These are phyloP conservation scores for Iselma pallidipennis DNA, from an alignment of 2,888 invertebrate genomes.

Conservation along the genomic window DNA sequence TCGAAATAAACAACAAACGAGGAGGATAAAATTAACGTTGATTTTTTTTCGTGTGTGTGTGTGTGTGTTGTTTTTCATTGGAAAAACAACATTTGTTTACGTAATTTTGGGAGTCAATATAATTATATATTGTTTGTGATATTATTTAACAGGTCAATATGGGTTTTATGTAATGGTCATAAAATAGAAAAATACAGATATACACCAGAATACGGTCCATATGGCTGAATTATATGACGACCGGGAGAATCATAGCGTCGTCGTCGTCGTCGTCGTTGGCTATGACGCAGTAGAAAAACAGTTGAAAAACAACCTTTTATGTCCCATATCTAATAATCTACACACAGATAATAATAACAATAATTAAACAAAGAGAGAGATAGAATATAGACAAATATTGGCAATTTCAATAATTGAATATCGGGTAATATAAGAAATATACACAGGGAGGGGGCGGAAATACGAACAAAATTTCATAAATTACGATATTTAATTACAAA, in stretches of 20 bases:
- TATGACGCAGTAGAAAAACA: not conserved
- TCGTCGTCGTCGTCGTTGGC: not conserved
- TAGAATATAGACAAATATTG: not conserved
- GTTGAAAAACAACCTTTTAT: not conserved
- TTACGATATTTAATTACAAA: too few relatives aligned
- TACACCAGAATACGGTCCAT: constrained; percentile 8
- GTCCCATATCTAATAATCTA: not conserved
- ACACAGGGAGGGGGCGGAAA: too few relatives aligned
- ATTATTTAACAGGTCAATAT: constrained; percentile 3
- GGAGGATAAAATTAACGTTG: too few relatives aligned
- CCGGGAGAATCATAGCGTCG: not conserved
- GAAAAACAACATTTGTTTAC: constrained; percentile 2
- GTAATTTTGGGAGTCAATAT: constrained; percentile 6
- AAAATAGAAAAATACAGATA: not conserved
- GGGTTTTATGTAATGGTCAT: constrained; percentile 1
- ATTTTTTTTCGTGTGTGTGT: too few relatives aligned
- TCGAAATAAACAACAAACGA: not conserved
- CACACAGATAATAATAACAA: not conserved
- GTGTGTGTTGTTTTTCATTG: too few relatives aligned
- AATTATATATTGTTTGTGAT: constrained; percentile 10
- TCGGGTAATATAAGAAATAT: too few relatives aligned
- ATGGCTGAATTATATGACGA: constrained; percentile 14
- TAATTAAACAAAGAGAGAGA: not conserved
- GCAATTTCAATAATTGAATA: not conserved
- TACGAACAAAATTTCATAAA: too few relatives aligned